Base-by-base conservation (phyloP, 37 sponge, comb jelly and placozoan genomes). In the Amphimedon queenslandica region DNA sequence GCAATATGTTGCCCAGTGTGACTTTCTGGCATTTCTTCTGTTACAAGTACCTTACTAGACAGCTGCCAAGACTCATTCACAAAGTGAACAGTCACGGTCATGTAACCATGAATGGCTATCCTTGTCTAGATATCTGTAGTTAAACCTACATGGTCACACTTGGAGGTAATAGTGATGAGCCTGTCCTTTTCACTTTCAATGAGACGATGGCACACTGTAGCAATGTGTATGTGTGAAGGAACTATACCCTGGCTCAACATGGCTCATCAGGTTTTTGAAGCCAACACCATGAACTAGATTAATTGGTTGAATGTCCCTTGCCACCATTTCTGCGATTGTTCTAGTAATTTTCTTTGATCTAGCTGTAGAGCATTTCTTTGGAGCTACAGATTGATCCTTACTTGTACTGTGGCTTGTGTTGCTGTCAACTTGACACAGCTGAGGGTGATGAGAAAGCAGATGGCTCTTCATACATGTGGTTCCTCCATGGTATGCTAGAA, bases 121-220 rank as follows among this genome's bases (percentile, higher is more conserved):
- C 71, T 70, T 27, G 43, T 70, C 71, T 47, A 70, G 47, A 70
- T 40, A 43, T 70, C 71, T 70, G 71, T 43, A 36, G 71, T 70
- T 2, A 70, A 43, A 41, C 38, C 71, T 36, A 70, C 47, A 70
- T 42, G 23, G 31, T 47, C 13, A 18, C 8, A 8, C 13, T 13
- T 8, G 13, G 53, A 47, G 13, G 13, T 47, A 18, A 18, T 13
- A 18, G 13, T 13, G 8, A 18, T 47, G 13, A 47, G 53, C 53
- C 13, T 47, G 13, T 47, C 53, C 13, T 47, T 47, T 47, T 47
- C 13, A 47, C 13, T 47, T 8, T 47, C 13, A 13, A 18, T 18
- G 8, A 47, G 8, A 8, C 13, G 8, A 47, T 13, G 53, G 53
- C 53, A 47, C 13, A 47, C 53, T 47, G 8, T 8, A 13, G 53